A percentile compares a stretch with the other conserved stretches of the same genome.
phyloP scores from a whole-genome alignment of 2,797 vertebrate genomes.

The Sciurus carolinensis region DNA sequence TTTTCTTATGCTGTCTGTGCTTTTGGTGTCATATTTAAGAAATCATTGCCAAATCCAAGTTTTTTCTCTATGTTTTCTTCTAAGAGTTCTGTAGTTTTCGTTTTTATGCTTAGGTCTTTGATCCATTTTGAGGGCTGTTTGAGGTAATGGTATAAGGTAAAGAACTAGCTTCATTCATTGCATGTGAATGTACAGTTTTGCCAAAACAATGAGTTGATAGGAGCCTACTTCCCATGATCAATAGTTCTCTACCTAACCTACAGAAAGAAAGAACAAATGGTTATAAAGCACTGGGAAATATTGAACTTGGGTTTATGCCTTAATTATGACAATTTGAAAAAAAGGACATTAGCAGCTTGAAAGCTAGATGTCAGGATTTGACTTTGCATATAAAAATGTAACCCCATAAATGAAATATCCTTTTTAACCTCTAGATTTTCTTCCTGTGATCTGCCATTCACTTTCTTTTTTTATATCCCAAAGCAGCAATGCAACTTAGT shows the following conservation, averaged over 20 bases:
- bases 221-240: background rate
- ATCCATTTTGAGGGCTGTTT: constrained; percentile 47
- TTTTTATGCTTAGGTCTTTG: constrained; percentile 30
- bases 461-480: constrained; percentile 10
- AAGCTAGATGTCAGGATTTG: background rate
- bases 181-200: background rate
- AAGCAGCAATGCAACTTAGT: background rate
- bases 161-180: background rate
- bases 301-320: background rate
- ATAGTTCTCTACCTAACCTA: background rate
- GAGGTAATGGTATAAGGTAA: background rate
- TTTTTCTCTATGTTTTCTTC: constrained; percentile 11
- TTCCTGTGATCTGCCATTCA: constrained; percentile 21
- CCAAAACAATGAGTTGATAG: background rate
- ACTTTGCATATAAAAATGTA: background rate
- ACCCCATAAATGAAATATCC: background rate
- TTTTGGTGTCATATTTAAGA: background rate
- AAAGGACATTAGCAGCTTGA: background rate
- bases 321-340: background rate
- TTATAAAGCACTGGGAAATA: background rate
- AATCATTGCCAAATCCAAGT: background rate
- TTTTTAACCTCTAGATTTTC: constrained; percentile 27
- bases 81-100: background rate
- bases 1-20: background rate
- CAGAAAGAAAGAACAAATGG: background rate